Evolutionary conservation across 2,888 invertebrate genomes (phyloP), one percentile per base, ranked within the genome.

Genomic region (Zaprionus lineosus): DNA sequence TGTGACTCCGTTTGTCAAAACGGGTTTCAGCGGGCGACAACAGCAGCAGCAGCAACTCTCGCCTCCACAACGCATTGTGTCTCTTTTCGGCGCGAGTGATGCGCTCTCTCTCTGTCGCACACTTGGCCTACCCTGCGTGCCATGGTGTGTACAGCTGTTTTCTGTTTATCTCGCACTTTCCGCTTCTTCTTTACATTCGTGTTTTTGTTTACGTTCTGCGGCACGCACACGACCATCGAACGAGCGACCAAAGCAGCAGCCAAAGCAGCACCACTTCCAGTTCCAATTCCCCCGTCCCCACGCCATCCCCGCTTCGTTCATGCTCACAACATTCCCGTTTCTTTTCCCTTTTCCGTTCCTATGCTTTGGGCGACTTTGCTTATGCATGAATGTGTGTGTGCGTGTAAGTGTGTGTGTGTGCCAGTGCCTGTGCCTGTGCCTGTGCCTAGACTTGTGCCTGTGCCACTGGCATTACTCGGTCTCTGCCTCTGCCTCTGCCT

Each of bases 81-180:
- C 37, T 52, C 2, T 50, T n/a, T n/a, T n/a, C n/a, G n/a, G n/a
- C 52, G 21, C 21, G 11, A 3, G 26, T 12, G 19, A 9, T 34
- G 28, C 26, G 24, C 26, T 26, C 8, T 16, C 15, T 57, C 36
- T 36, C 19, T 51, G 9, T 34, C 21, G 19, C 37, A 37, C 12
- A 29, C 26, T 16, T 6, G 3, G 21, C 12, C 29, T 26, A n/a
- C 4, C 3, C 24, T 61, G 24, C n/a, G 31, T 48, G 16, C 21
- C 43, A 47, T 70, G 84, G 84, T 82, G 85, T 82, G 76, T 82
- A 82, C 82, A 82, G 82, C 82, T 82, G 82, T 85, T 82, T 82
- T 82, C 86, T 85, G 81, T 81, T 81, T 81, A 81, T 85, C 71
- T 81, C 81, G 76, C 85, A 79, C 85, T 78, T 83, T 83, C 79